Conservation (phyloP, 2,113 vertebrate species). For the Cynopterus brachyotis region DNA sequence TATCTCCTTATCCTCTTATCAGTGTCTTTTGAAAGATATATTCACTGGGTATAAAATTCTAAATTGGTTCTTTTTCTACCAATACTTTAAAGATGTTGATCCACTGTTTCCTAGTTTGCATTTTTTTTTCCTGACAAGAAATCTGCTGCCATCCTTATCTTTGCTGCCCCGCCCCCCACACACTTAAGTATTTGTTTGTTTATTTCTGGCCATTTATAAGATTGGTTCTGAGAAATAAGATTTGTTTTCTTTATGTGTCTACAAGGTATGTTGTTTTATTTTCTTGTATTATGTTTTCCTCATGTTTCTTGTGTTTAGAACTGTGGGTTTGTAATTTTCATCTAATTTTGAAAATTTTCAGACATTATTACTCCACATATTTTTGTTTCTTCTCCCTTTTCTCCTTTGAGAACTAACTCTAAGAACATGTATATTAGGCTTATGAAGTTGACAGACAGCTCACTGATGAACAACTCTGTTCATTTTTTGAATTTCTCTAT, state of each 20-base stretch:
- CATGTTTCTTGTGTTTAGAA: not conserved
- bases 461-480: not conserved
- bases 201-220: not conserved
- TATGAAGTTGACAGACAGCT: not conserved
- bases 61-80: not conserved
- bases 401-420: not conserved
- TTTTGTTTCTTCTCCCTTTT: not conserved
- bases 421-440: not conserved
- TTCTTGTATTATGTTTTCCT: not conserved
- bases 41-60: not conserved
- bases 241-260: not conserved
- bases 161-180: not conserved
- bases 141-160: not conserved
- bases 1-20: not conserved
- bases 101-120: not conserved
- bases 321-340: not conserved
- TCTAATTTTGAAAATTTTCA: not conserved
- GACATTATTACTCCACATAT: not conserved
- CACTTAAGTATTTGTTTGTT: not conserved
- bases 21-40: not conserved
- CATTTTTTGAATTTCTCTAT: not conserved
- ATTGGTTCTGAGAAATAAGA: not conserved
- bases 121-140: not conserved
- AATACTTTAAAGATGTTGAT: not conserved
- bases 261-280: not conserved